Percentiles rank a stretch among this genome's conserved stretches.
Evolutionary conservation across 2,113 vertebrate species (phyloP).

Genomic region (Ranitomeya variabilis): DNA sequence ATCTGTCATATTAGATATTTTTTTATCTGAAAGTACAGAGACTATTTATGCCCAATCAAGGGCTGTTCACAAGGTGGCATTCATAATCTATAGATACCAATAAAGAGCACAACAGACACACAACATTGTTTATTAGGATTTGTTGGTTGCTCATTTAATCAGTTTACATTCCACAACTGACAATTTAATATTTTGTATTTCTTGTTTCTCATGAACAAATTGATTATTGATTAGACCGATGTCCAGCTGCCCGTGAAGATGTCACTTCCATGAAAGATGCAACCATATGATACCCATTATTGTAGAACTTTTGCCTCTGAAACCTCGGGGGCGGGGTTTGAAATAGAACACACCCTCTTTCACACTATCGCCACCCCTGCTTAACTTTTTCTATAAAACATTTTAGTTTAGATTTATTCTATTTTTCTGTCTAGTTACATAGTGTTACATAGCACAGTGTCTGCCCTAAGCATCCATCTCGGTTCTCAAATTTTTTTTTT

Average conservation of each 20-base stretch:
- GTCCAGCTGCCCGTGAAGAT: slow-evolving; percentile 42
- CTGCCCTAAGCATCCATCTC: not conserved
- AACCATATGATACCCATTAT: slow-evolving; percentile 27
- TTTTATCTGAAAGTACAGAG: too few relatives aligned
- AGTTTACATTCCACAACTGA: slow-evolving; percentile 84
- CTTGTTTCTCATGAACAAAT: slow-evolving; percentile 71
- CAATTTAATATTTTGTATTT: slow-evolving; percentile 64
- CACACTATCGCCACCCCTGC: not conserved
- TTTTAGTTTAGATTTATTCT: not conserved
- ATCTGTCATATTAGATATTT: too few relatives aligned
- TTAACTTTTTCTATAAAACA: not conserved
- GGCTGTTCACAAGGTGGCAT: not conserved
- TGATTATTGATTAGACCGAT: slow-evolving; percentile 76
- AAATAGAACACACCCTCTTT: not conserved
- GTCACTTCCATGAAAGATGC: slow-evolving; percentile 28
- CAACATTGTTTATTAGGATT: slow-evolving; percentile 49
- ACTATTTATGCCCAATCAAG: not conserved
- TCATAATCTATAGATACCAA: not conserved
- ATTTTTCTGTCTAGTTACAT: not conserved
- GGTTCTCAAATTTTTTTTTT: not conserved
- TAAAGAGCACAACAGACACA: slow-evolving; percentile 37
- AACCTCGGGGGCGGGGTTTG: not conserved
- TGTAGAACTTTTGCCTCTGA: not conserved
- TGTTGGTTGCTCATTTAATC: slow-evolving; percentile 77
- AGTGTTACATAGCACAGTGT: not conserved